Evolutionary conservation across 2,797 vertebrate species (phyloP), one percentile per base, ranked within the genome.

Genomic region (Coregonus ussuriensis): DNA sequence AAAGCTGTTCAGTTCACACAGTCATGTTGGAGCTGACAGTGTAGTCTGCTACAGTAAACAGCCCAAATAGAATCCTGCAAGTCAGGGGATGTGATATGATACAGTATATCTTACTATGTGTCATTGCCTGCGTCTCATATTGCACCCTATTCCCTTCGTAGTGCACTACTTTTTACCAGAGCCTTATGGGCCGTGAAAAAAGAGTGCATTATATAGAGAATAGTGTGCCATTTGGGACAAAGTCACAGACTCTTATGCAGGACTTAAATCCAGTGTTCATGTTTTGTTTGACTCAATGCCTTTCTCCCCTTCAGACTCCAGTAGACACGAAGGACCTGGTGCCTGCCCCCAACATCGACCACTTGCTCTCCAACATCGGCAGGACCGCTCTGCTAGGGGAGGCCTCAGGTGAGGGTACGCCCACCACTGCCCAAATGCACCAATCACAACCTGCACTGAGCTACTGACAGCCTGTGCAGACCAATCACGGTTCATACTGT

Each of bases 281-380:
- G 41, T 47, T 9, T 13, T 7, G 41, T 6, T 11, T 37, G 41
- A 47, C 41, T 47, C 41, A 0, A 47, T 47, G 9, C 41, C 41
- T 54, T 79, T n/a, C 66, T 2, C 73, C 16, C 62, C 0, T 69
- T 0, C 86, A 99, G 98, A 98, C 98, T 3, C 98, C 98, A 0
- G 96, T 97, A 88, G 97, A 98, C 86, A 96, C 96, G 66, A 95
- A 96, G 90, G 96, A 98, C 74, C 91, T 95, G 13, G 97, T 97
- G 85, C 95, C 96, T 0, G 95, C 96, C 83, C 98, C 98, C 74
- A 99, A 98, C 94, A 99, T 99, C 1, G 97, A 99, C 92, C 98
- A 99, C 89, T 95, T 99, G 88, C 95, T 99, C 75, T 95, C 96
- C 89, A 99, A 99, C 95, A 99, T 99, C 16, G 97, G 97, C 88